phyloP scores from a whole-genome alignment of 2,797 vertebrate genomes.

The Argya squamiceps region DNA sequence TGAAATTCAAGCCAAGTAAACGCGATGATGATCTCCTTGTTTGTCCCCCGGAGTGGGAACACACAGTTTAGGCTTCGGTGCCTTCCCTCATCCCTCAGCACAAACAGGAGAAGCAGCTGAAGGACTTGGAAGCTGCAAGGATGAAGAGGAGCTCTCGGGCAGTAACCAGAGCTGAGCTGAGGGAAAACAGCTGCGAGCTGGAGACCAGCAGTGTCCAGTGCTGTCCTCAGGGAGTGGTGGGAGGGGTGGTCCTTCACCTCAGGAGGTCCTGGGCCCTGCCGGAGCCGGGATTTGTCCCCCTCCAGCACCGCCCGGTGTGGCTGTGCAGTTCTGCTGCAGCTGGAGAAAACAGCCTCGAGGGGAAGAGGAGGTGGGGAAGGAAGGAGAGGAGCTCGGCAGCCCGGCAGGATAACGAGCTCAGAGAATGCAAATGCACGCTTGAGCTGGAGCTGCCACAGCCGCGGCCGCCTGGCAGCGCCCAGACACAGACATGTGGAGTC shows the following conservation, averaged over 20 bases:
- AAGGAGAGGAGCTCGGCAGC: not conserved
- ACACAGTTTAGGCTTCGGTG: not conserved
- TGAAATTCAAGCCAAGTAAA: not conserved
- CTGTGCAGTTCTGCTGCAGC: not conserved
- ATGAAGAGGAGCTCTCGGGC: not conserved
- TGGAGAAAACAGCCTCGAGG: not conserved
- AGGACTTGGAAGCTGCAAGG: not conserved
- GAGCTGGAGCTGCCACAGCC: not conserved
- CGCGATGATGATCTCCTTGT: not conserved
- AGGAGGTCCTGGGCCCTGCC: not conserved
- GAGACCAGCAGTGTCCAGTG: not conserved
- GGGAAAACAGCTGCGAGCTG: conserved; percentile 38
- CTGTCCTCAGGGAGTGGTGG: not conserved
- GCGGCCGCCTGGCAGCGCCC: not conserved
- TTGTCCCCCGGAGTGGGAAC: not conserved
- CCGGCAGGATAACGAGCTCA: not conserved
- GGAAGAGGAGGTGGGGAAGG: not conserved
- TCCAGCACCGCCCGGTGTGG: fast-evolving
- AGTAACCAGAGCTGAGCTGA: not conserved
- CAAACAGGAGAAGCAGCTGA: conserved; percentile 16
- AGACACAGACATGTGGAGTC: not conserved
- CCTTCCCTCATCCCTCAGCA: not conserved
- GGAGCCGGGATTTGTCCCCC: fast-evolving
- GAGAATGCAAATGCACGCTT: not conserved
- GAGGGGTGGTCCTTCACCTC: not conserved